phyloP scores from a whole-genome alignment of 2,888 invertebrate genomes.

The Diadegma fenestrale region DNA sequence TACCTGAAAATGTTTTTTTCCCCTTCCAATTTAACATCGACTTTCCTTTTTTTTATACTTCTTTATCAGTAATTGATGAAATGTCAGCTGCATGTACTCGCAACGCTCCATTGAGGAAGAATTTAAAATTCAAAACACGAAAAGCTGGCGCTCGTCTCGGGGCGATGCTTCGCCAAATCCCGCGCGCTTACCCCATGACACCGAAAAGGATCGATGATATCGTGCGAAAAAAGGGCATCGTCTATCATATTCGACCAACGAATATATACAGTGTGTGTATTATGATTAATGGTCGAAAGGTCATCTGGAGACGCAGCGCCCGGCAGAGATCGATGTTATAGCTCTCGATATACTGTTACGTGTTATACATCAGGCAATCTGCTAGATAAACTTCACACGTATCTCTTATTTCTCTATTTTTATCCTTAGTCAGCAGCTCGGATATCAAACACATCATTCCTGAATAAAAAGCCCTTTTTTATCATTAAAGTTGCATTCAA shows the following conservation, averaged over 20 bases:
- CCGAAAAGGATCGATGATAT: constrained; percentile 61
- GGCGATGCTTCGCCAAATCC: constrained; percentile 29
- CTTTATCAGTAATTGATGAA: constrained; percentile 7
- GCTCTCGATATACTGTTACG: constrained; percentile 34
- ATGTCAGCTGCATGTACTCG: neutral
- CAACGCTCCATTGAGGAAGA: neutral
- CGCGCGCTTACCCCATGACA: constrained; percentile 15
- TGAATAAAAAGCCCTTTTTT: constrained; percentile 19
- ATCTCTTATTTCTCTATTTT: constrained; percentile 13
- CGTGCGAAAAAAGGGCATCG: constrained; percentile 50
- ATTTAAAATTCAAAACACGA: constrained; percentile 12
- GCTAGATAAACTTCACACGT: constrained; percentile 25
- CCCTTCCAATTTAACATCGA: too few relatives aligned
- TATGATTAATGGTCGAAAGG: constrained; percentile 61
- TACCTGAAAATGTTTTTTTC: neutral
- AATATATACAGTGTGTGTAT: constrained; percentile 50
- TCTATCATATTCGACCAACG: constrained; percentile 57
- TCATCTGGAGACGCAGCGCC: constrained; percentile 39
- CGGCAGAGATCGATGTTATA: constrained; percentile 48
- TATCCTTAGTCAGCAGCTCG: neutral
- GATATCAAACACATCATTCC: constrained; percentile 26
- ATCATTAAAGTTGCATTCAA: neutral
- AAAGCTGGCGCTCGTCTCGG: constrained; percentile 21
- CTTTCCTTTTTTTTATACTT: neutral
- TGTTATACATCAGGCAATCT: constrained; percentile 34